These are phyloP conservation scores for Regulus satrapa DNA, from an alignment of 2,113 vertebrate species.

Conservation along the genomic window DNA sequence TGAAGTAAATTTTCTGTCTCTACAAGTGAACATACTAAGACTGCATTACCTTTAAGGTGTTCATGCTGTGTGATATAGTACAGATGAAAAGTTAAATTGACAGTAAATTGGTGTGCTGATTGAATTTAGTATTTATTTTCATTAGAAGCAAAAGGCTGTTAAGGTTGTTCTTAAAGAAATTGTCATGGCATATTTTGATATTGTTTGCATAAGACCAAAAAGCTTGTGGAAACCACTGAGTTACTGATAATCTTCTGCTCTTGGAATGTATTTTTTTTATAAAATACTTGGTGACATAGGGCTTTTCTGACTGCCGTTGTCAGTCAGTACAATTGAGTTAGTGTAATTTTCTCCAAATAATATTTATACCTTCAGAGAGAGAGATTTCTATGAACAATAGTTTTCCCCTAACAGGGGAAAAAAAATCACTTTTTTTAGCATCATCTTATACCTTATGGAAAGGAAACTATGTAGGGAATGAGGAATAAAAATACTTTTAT, in stretches of 20 bases:
- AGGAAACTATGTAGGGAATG: rapidly evolving
- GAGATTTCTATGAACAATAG: background rate
- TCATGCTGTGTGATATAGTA: background rate
- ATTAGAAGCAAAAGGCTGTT: background rate
- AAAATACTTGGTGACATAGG: background rate
- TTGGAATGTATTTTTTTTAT: background rate
- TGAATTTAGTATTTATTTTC: background rate
- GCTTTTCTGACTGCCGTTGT: background rate
- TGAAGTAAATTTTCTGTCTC: background rate
- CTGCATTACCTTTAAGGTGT: background rate
- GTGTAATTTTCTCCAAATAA: background rate
- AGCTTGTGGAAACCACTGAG: background rate
- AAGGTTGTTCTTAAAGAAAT: background rate
- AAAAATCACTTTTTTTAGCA: background rate
- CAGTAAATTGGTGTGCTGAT: background rate
- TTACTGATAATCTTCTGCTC: background rate
- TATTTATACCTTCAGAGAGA: background rate
- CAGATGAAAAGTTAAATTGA: background rate
- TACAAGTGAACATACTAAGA: background rate
- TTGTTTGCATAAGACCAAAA: background rate
- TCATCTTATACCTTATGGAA: background rate
- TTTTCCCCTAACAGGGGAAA: background rate
- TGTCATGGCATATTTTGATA: background rate
- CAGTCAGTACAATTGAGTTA: background rate
- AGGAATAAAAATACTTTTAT: background rate